Evolutionary conservation across 2,113 vertebrate species (phyloP).

Genomic region (Peromyscus leucopus): DNA sequence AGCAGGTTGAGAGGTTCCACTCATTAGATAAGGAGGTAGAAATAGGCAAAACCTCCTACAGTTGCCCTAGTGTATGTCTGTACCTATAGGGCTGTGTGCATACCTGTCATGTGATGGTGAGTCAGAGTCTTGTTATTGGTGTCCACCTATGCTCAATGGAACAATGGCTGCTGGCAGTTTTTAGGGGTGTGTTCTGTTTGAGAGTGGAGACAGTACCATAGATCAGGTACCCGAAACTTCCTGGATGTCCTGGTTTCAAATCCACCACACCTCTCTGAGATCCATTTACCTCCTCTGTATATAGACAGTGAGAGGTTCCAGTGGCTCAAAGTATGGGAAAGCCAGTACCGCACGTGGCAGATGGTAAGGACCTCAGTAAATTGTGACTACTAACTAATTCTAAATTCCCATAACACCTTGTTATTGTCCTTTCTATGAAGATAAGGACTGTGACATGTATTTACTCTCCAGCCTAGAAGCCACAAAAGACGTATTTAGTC

Average conservation of each 20-base stretch:
- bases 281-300: not conserved
- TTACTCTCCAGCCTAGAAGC: not conserved
- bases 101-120: no score
- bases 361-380: not conserved
- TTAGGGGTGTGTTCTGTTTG: not conserved
- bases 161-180: not conserved
- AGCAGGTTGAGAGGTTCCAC: not conserved
- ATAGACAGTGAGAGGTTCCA: not conserved
- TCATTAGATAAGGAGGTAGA: not conserved
- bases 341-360: not conserved
- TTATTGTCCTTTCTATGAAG: not conserved
- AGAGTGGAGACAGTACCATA: slow-evolving; percentile 69
- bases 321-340: not conserved
- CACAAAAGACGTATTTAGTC: not conserved
- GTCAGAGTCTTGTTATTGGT: not conserved
- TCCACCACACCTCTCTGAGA: not conserved
- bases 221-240: not conserved
- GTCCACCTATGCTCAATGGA: not conserved
- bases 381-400: not conserved
- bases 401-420: slow-evolving; percentile 3
- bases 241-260: not conserved
- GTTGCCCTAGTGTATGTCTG: not conserved
- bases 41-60: not conserved
- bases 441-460: not conserved
- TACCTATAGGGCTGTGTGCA: not conserved